Percentiles rank a stretch among this genome's conserved stretches.
Conservation (phyloP, 2,113 vertebrate genomes). For the Scatophagus argus region DNA sequence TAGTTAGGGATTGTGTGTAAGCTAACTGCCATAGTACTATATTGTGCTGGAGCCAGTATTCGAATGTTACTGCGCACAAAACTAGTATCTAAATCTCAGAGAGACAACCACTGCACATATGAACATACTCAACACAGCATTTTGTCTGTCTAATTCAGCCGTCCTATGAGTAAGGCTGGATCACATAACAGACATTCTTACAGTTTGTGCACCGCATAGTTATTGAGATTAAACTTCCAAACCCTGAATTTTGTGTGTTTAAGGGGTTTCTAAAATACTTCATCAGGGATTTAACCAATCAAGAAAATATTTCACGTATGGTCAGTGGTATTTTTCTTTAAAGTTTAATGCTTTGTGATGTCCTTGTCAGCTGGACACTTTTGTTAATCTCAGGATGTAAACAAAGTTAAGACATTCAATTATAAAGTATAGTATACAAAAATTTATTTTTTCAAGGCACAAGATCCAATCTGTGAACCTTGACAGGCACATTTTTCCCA, state of each 20-base stretch:
- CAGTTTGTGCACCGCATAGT: not conserved
- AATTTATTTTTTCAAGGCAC: not conserved
- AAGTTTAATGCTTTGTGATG: not conserved
- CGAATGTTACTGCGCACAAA: not conserved
- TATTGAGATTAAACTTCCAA: not conserved
- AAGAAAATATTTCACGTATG: not conserved
- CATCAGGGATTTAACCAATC: not conserved
- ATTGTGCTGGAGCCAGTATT: not conserved
- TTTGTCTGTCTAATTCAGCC: not conserved
- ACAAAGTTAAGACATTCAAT: conserved; percentile 17
- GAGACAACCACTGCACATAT: not conserved
- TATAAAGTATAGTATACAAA: not conserved
- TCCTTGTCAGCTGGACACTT: conserved; percentile 14
- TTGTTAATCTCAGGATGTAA: conserved; percentile 18
- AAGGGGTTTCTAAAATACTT: not conserved
- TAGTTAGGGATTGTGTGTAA: not conserved
- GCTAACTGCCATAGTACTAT: not conserved
- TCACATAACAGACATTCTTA: not conserved
- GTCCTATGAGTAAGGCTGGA: not conserved
- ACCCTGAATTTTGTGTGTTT: not conserved
- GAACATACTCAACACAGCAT: not conserved
- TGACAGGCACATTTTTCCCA: conserved; percentile 30
- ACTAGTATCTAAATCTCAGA: not conserved
- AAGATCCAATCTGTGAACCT: conserved; percentile 12
- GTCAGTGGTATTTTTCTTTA: not conserved